Base-by-base conservation (phyloP, 30 jellyfish, hydroid and myxozoan genomes). In the Cassiopea xamachana region DNA sequence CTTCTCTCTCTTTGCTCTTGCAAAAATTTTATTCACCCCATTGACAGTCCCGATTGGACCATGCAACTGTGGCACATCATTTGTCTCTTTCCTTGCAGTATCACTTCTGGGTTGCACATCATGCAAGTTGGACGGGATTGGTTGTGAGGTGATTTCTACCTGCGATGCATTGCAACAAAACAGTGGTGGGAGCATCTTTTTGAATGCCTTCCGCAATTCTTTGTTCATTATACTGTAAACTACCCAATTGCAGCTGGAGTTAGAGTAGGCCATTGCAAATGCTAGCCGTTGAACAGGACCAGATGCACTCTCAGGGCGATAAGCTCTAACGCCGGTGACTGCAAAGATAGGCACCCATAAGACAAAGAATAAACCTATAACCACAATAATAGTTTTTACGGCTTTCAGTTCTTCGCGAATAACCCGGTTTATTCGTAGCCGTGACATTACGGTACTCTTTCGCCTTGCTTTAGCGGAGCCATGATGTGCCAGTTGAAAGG, bases 161-260 rank as follows among this genome's bases (percentile, higher is more conserved):
- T 67, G 78, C 1, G 48, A 15, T 9, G 80, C n/a, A 60, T 19
- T 13, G 60, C 79, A 80, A 27, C 79, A 80, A 14, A 47, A 14
- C 7, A 64, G 7, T 4, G 77, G 73, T 17, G 71, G 61, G 60
- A 94, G 62, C 67, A 94, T 43, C 48, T 76, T 82, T 75, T 85
- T 84, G 79, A 94, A 94, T 48, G 97, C 97, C 17, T 64, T 43
- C 47, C 98, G 84, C 75, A 94, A 47, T 14, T 85, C 96, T 76
- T 81, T 86, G 84, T 94, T 94, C 97, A 90, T 86, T 16, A 94
- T 94, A 72, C 98, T 90, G 90, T 94, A 94, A 5, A 94, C 87
- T 14, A 94, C 81, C 98, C 98, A 94, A 73, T 94, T 94, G 82
- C 97, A 90, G 61, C 97, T 68, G 7, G 97, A 89, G 60, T 94